phyloP scores from a whole-genome alignment of 2,888 invertebrate genomes.

The Cephus sareptanus region DNA sequence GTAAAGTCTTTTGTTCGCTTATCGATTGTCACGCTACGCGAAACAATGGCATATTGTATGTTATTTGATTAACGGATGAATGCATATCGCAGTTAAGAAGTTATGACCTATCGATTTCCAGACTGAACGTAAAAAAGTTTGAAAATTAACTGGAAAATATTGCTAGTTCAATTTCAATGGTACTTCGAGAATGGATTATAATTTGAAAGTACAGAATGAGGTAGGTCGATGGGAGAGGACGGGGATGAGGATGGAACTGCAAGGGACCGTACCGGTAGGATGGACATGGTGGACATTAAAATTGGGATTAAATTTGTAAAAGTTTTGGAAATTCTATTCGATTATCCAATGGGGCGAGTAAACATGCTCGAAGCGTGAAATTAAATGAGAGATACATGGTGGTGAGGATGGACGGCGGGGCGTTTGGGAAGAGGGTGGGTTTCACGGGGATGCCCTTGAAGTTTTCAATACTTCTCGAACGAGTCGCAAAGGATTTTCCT shows the following conservation, averaged over 20 bases:
- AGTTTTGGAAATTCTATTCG: constrained; percentile 3
- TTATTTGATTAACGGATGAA: neutral
- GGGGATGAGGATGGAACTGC: too few species aligned
- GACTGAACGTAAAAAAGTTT: neutral
- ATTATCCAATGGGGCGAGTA: constrained; percentile 33
- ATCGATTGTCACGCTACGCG: neutral
- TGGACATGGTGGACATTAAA: neutral
- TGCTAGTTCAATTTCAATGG: neutral
- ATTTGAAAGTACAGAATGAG: too few species aligned
- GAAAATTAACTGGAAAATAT: neutral
- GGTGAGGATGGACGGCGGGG: neutral
- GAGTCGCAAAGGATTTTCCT: constrained; percentile 10
- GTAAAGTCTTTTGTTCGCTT: neutral
- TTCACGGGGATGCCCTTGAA: constrained; percentile 23
- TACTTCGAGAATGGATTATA: too few species aligned
- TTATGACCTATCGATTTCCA: neutral
- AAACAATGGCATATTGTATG: neutral
- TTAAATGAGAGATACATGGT: constrained; percentile 19
- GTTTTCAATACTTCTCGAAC: constrained; percentile 27
- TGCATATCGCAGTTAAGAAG: too few species aligned
- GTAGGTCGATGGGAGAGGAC: too few species aligned
- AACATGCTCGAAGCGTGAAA: constrained; percentile 35
- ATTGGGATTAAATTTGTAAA: neutral
- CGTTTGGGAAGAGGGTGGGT: neutral
- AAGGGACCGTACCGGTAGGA: neutral